Percentiles rank a stretch among this genome's conserved stretches.
Evolutionary conservation across 2,888 invertebrate genomes (phyloP).

Genomic region (Nemurella pictetii): DNA sequence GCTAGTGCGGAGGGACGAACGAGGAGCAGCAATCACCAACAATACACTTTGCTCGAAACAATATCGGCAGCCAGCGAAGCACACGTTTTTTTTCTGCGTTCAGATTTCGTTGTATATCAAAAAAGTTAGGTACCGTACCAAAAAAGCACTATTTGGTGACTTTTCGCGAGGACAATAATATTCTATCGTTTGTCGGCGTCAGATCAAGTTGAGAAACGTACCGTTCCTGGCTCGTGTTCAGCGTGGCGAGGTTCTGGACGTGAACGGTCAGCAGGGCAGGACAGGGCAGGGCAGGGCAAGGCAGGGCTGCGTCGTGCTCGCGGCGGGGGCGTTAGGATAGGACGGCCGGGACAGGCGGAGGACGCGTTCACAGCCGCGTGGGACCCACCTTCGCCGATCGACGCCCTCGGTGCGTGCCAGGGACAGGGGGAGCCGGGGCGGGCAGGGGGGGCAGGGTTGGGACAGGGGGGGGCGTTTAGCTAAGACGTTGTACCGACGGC

Average conservation of each 20-base stretch:
- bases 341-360: constrained; percentile 16
- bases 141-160: too few species aligned
- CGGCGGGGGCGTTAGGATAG: not conserved
- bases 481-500: not conserved
- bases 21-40: not conserved
- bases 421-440: not conserved
- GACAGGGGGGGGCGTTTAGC: constrained; percentile 18
- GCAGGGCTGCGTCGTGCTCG: too few species aligned
- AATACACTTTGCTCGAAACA: not conserved
- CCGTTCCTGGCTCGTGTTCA: too few species aligned
- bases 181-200: too few species aligned
- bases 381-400: constrained; percentile 7
- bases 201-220: too few species aligned
- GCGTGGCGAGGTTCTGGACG: not conserved
- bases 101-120: too few species aligned
- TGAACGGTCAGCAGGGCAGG: too few species aligned
- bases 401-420: not conserved
- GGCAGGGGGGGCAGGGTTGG: not conserved
- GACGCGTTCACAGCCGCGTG: not conserved
- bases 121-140: too few species aligned
- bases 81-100: not conserved
- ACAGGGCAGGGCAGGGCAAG: too few species aligned
- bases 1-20: not conserved
- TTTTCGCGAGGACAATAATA: too few species aligned
- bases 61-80: not conserved